Conservation (phyloP, 2,797 vertebrate species). For the Urocyon cinereoargenteus region DNA sequence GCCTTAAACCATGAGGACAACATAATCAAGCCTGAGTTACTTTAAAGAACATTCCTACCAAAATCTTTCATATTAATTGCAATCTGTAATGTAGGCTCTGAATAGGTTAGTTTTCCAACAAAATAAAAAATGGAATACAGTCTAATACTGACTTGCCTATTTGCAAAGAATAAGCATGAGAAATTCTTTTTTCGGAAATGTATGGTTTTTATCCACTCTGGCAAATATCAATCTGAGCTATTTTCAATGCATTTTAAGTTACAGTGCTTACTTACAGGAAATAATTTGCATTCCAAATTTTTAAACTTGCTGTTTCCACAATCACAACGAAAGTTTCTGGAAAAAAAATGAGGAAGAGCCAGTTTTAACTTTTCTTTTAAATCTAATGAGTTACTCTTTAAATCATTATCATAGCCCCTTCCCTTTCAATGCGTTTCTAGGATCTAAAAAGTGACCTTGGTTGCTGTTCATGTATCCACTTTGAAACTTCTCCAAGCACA, state of each 20-base stretch:
- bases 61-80: constrained; percentile 32
- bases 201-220: constrained; percentile 17
- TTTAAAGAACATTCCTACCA: not conserved
- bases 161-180: constrained; percentile 47
- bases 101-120: constrained; percentile 21
- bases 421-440: not conserved
- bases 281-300: constrained; percentile 94
- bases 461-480: not conserved
- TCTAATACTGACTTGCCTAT: not conserved
- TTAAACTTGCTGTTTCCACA: constrained; percentile 97
- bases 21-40: not conserved
- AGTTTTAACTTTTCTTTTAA: constrained; percentile 20
- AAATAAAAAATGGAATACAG: constrained; percentile 29
- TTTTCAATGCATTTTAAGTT: constrained; percentile 28
- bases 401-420: not conserved
- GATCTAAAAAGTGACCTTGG: not conserved
- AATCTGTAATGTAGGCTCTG: not conserved
- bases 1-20: not conserved
- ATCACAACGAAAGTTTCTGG: constrained; percentile 92
- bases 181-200: constrained; percentile 53
- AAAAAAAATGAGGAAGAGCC: constrained; percentile 55
- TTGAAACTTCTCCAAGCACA: constrained; percentile 29
- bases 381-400: not conserved
- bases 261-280: constrained; percentile 89
- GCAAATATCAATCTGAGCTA: constrained; percentile 31